A percentile compares a stretch with the other conserved stretches of the same genome.
phyloP scores from a whole-genome alignment of 2,888 invertebrate genomes.

The Drosophila nr. perissopoda region DNA sequence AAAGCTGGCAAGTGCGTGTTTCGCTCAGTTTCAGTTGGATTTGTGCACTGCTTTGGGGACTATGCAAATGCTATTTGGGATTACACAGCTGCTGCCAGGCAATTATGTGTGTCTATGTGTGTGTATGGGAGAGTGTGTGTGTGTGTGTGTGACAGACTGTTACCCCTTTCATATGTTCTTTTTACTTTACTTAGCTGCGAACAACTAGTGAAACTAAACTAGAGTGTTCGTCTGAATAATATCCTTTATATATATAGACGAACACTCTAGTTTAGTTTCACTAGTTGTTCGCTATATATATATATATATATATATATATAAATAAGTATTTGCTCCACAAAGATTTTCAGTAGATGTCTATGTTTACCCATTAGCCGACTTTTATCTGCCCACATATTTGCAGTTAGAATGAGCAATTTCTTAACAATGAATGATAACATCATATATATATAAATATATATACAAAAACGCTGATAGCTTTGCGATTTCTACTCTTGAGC shows the following conservation, averaged over 20 bases:
- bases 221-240: neutral
- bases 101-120: neutral
- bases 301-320: neutral
- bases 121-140: neutral
- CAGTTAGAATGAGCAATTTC: neutral
- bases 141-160: conserved; percentile 2
- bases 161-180: neutral
- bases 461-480: neutral
- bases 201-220: conserved; percentile 36
- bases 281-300: neutral
- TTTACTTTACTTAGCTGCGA: neutral
- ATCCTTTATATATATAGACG: neutral
- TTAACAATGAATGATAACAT: neutral
- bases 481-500: neutral
- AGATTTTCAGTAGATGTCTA: neutral
- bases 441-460: neutral
- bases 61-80: conserved; percentile 69
- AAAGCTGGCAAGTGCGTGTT: conserved; percentile 36
- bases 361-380: neutral
- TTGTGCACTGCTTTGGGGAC: conserved; percentile 29
- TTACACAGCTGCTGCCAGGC: conserved; percentile 43
- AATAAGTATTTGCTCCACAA: neutral
- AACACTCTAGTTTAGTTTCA: too few relatives aligned
- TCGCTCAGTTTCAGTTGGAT: conserved; percentile 16
- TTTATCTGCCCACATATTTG: neutral